Conservation (phyloP, 2,888 invertebrate genomes). For the Anticlea derivata region DNA sequence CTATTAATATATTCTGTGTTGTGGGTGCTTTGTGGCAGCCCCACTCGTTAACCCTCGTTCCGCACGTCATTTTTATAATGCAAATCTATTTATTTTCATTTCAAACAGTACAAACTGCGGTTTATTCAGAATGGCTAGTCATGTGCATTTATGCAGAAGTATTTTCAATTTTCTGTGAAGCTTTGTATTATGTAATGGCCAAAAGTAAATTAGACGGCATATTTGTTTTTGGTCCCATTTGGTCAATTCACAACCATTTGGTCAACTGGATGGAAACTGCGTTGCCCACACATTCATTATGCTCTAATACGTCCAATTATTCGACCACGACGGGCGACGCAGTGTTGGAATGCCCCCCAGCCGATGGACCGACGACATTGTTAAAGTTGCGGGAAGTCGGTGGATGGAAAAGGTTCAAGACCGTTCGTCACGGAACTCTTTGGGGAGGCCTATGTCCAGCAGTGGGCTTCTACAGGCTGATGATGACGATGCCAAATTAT, state of each 20-base stretch:
- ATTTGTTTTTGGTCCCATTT: too few species aligned
- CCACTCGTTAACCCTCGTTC: slow-evolving; percentile 30
- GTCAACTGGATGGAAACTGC: background rate
- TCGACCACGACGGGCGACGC: too few species aligned
- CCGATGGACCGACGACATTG: too few species aligned
- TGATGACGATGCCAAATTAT: too few species aligned
- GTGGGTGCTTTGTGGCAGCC: slow-evolving; percentile 29
- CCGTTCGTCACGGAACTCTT: too few species aligned
- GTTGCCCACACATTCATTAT: slow-evolving; percentile 5
- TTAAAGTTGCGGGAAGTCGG: too few species aligned
- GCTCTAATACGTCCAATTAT: background rate
- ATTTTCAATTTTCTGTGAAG: background rate
- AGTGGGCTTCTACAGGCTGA: too few species aligned
- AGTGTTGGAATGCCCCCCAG: too few species aligned
- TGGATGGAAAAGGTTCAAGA: too few species aligned
- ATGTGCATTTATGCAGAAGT: background rate
- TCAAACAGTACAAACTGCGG: slow-evolving; percentile 3
- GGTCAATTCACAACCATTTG: background rate
- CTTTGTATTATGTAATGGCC: background rate
- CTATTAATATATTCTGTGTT: background rate
- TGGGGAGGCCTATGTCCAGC: too few species aligned
- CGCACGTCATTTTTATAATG: slow-evolving; percentile 32
- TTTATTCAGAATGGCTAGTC: background rate
- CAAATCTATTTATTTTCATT: slow-evolving; percentile 32
- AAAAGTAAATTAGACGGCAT: too few species aligned